These are phyloP conservation scores for Chalcosyrphus nemorum DNA, from an alignment of 2,888 invertebrate species.

Conservation along the genomic window DNA sequence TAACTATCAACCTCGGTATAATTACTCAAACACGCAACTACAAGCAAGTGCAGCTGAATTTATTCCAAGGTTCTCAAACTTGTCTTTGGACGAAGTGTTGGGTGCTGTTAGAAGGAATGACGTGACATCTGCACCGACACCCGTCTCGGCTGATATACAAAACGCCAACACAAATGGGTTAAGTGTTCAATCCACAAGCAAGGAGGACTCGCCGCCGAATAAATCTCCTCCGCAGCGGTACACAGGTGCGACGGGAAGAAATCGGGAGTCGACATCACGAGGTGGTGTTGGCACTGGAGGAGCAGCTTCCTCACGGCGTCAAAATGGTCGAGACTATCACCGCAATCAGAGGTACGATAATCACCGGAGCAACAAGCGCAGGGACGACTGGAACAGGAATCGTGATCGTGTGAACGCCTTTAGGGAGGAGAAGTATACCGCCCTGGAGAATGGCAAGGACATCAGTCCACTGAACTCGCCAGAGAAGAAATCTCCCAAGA, in stretches of 20 bases:
- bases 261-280: conserved; percentile 54
- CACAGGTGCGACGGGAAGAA: conserved; percentile 74
- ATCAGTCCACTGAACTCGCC: conserved; percentile 79
- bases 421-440: conserved; percentile 77
- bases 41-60: conserved; percentile 80
- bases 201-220: neutral
- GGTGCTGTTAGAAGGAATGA: neutral
- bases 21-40: conserved; percentile 76
- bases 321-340: conserved; percentile 74
- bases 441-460: conserved; percentile 79
- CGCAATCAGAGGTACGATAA: conserved; percentile 80
- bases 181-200: conserved; percentile 2
- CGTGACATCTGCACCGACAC: neutral
- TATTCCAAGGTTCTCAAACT: conserved; percentile 79
- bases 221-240: conserved; percentile 71
- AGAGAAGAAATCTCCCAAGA: conserved; percentile 77
- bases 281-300: conserved; percentile 14
- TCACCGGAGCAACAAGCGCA: conserved; percentile 79
- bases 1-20: conserved; percentile 17
- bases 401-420: conserved; percentile 80
- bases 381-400: conserved; percentile 81
- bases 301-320: conserved; percentile 70
- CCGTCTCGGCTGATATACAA: conserved; percentile 20
- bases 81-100: conserved; percentile 74
- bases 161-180: conserved; percentile 36